Base-by-base conservation (phyloP, 2,113 vertebrate species). In the Apaloderma vittatum region DNA sequence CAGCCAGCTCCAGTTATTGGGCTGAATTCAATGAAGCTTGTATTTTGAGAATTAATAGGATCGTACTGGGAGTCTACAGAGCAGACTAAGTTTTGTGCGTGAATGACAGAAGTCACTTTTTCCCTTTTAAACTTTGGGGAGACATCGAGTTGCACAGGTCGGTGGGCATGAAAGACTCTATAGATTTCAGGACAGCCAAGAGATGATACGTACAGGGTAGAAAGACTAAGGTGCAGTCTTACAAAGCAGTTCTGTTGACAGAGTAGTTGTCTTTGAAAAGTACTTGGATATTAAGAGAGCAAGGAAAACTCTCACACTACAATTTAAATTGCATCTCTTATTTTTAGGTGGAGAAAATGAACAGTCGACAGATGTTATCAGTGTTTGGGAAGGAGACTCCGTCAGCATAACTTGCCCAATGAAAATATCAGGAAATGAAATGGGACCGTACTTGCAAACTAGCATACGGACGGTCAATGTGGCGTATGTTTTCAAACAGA, bases 351-450 rank as follows among this genome's bases (percentile, higher is more conserved):
- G 22, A 96, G 88, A 51, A 81, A 83, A 68, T 11, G 86, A 72
- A 16, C 55, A 71, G 70, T 9, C 90, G 29, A 14, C 84, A 91
- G 90, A 75, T 0, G 3, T 95, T 86, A 45, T 96, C 90, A 90
- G 37, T 94, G 95, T 84, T 93, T 83, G 62, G 63, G 90, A 97
- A 97, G 93, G 91, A 92, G 52, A 51, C 7, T 92, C 94, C 46
- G 3, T 91, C 91, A 95, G 3, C 75, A 92, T 97, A 85, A 96
- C n/a, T 58, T 97, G 97, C 65, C 27, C 62, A 48, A 9, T 70
- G 30, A 23, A 11, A n/a, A 4, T 0, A n/a, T 59, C 59, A 71
- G 22, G 36, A 70, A 19, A 24, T 23, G 68, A 62, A 30, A 1
- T 49, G 57, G 61, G 21, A 40, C 45, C 24, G 8, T 1, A 29